Evolutionary conservation across 1,140 invertebrate genomes (phyloP), one percentile per base, ranked within the genome.

Genomic region (Drosophila bipectinata): DNA sequence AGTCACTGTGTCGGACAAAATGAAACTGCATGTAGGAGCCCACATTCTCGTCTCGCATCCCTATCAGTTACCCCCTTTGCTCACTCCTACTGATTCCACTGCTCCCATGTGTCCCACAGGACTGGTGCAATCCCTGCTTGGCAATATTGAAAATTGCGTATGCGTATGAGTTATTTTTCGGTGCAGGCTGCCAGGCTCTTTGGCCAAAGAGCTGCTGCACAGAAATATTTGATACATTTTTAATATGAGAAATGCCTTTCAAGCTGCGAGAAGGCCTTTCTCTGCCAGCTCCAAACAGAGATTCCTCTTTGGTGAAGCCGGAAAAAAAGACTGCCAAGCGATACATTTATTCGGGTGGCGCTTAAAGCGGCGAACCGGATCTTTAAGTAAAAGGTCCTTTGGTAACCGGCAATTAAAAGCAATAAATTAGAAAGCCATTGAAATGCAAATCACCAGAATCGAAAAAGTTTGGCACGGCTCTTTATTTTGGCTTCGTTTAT

Each of bases 161-260:
- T 85, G 81, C 75, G 80, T 66, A 60, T 48, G 64, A 80, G 74
- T 71, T 85, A 85, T 85, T 85, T 85, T 75, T 74, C 47, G 72
- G 74, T 73, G 76, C 72, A 79, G 55, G 63, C 69, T 45, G 51
- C 53, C 28, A 9, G 58, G 32, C 64, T 32, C 3, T 32, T 39
- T 58, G 57, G 26, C 45, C 48, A 73, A 55, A 58, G 60, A 74
- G 53, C 52, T 73, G 58, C 15, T 39, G 47, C 60, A 84, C 32
- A 85, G 72, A 85, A 85, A 87, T 87, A 85, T 85, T 85, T 87
- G 82, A 85, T 85, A 85, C 69, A 81, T 85, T 85, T 85, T 85
- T 85, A 85, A 87, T 85, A 85, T 85, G 82, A 75, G 63, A 85
- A 85, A 85, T 85, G 82, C 82, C 82, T 85, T 85, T 85, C 77